phyloP scores from a whole-genome alignment of 2,888 invertebrate species.

The Ametastegia equiseti region DNA sequence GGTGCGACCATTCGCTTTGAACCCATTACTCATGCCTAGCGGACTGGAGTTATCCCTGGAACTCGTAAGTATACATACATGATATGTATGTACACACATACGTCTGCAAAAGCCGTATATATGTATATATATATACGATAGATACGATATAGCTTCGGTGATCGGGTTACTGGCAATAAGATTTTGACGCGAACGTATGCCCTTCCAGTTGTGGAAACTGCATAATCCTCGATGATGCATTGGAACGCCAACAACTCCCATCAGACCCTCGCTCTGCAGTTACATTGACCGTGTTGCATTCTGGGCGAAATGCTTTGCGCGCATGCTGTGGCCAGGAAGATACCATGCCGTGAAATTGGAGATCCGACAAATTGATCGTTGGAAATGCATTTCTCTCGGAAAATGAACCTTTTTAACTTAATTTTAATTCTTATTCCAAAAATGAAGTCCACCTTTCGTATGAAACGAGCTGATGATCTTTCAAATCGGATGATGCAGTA shows the following conservation, averaged over 20 bases:
- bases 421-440: background rate
- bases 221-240: conserved; percentile 70
- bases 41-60: conserved; percentile 24
- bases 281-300: conserved; percentile 1
- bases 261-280: conserved; percentile 59
- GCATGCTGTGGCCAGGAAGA: conserved; percentile 11
- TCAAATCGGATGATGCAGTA: too few relatives aligned
- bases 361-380: background rate
- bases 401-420: background rate
- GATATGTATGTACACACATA: conserved; percentile 23
- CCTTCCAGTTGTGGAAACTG: conserved; percentile 63
- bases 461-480: too few relatives aligned
- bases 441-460: too few relatives aligned
- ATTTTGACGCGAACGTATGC: conserved; percentile 34
- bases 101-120: background rate
- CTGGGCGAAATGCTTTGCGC: background rate
- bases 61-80: conserved; percentile 8
- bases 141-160: background rate
- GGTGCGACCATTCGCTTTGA: conserved; percentile 21
- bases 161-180: conserved; percentile 29
- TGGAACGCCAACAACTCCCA: conserved; percentile 70
- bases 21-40: conserved; percentile 32
- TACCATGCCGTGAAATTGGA: conserved; percentile 8
- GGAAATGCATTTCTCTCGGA: background rate
- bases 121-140: conserved; percentile 27